Evolutionary conservation across 2,113 vertebrate genomes (phyloP).

Genomic region (Etheostoma spectabile): DNA sequence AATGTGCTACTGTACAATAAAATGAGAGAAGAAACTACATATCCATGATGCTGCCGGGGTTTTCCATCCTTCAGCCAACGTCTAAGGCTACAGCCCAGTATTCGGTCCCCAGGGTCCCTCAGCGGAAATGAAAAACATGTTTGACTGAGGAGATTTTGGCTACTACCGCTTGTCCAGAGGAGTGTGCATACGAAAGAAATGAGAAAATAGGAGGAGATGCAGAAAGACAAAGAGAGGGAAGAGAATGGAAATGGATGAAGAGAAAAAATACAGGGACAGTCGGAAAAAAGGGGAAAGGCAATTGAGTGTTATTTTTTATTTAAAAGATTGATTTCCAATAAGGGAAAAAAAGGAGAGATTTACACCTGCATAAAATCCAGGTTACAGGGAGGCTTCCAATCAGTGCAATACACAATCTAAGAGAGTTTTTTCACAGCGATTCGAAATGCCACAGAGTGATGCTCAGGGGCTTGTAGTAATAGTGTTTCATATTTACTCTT

Average conservation of each 20-base stretch:
- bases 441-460: slow-evolving; percentile 19
- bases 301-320: background rate
- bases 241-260: slow-evolving; percentile 3
- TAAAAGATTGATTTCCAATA: background rate
- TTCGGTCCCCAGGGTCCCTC: slow-evolving; percentile 60
- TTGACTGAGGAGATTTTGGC: slow-evolving; percentile 69
- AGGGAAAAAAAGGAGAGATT: background rate
- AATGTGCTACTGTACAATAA: slow-evolving; percentile 37
- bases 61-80: slow-evolving; percentile 55
- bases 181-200: slow-evolving; percentile 7
- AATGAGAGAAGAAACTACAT: slow-evolving; percentile 33
- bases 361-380: background rate
- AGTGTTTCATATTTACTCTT: slow-evolving; percentile 1
- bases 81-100: slow-evolving; percentile 52
- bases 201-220: slow-evolving; percentile 16
- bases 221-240: slow-evolving; percentile 11
- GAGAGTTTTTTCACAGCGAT: slow-evolving; percentile 24
- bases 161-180: slow-evolving; percentile 44
- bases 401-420: background rate
- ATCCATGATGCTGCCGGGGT: slow-evolving; percentile 37
- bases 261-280: slow-evolving; percentile 7
- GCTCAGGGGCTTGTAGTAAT: background rate
- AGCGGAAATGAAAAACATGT: slow-evolving; percentile 80
- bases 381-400: background rate
- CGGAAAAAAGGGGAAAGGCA: background rate